Base-by-base conservation (phyloP, 2,888 invertebrate genomes). In the Salpingus planirostris region DNA sequence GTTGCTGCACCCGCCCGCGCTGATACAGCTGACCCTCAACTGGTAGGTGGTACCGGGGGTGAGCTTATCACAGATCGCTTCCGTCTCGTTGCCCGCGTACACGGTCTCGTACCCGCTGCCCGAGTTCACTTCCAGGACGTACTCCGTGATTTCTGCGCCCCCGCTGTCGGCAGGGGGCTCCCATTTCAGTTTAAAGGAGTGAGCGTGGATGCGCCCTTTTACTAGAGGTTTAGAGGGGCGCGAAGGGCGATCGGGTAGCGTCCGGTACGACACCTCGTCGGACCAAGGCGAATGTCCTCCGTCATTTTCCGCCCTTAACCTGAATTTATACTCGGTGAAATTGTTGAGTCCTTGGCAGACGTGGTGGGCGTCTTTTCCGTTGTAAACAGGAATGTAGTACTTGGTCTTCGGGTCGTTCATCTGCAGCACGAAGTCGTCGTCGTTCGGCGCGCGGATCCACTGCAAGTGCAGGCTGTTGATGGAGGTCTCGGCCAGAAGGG, bases 251-350 rank as follows among this genome's bases (percentile, higher is more conserved):
- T 86, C 89, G 3, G 91, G 82, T 33, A 76, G 66, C 6, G 93
- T 93, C 43, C 74, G 73, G 62, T 80, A 89, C 25, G 54, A 55
- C 11, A 89, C 81, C 55, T 84, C 80, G 30, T 80, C 75, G 18
- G 87, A 88, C 87, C 87, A 89, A 10, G 77, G 75, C 3, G 89
- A 87, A 7, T 73, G 70, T 2, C 91, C 91, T 50, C 88, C 87
- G 45, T 82, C 81, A 56, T 89, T 91, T 57, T 80, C 80, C 46
- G 86, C 81, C 43, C 80, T 74, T 49, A 90, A 68, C 59, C 88
- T 75, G 65, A 90, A 90, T 54, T 78, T 80, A 64, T 89, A 91
- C 53, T 78, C 77, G 43, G 84, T 79, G 49, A 84, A 85, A 49
- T 86, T 73, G 23, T 73, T 70, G 38, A 91, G 70, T 36, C 74